Percentiles rank a stretch among this genome's conserved stretches.
These are phyloP conservation scores for Neolamprologus kungweensis DNA, from an alignment of 2,113 vertebrate species.

Conservation along the genomic window DNA sequence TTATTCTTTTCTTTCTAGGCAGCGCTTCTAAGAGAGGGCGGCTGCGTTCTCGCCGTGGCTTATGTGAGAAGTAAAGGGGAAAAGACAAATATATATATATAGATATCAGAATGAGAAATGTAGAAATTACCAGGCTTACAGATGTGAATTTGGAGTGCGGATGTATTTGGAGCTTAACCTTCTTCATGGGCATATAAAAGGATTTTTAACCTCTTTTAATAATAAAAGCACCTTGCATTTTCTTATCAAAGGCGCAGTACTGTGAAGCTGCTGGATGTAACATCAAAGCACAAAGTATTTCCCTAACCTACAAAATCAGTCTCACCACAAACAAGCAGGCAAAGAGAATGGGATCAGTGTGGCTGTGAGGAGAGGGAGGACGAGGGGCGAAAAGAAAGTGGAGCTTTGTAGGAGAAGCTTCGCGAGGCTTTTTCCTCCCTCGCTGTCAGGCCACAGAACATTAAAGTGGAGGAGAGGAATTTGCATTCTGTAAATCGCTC, in stretches of 20 bases:
- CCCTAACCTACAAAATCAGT: constrained; percentile 11
- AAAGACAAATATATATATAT: not conserved
- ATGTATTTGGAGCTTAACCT: not conserved
- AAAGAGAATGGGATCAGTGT: constrained; percentile 54
- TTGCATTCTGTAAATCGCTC: constrained; percentile 41
- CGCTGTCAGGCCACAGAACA: constrained; percentile 31
- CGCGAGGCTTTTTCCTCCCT: constrained; percentile 24
- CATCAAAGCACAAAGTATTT: constrained; percentile 44
- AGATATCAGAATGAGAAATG: not conserved
- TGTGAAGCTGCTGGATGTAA: constrained; percentile 24
- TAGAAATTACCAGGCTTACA: not conserved
- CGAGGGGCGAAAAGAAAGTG: constrained; percentile 25
- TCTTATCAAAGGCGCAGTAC: not conserved
- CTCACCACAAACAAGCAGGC: constrained; percentile 28
- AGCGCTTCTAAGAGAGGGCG: not conserved
- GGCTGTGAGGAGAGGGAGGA: constrained; percentile 3
- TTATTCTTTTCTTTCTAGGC: not conserved
- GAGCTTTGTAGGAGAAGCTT: constrained; percentile 50
- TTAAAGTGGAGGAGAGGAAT: constrained; percentile 50
- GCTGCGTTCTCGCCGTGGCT: not conserved
- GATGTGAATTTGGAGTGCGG: not conserved
- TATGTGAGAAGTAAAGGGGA: not conserved
- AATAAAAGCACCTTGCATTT: constrained; percentile 8
- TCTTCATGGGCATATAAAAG: not conserved
- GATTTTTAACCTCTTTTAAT: constrained; percentile 20